These are phyloP conservation scores for Hippocampus mohnikei DNA, from an alignment of 2,113 vertebrate species.

Conservation along the genomic window DNA sequence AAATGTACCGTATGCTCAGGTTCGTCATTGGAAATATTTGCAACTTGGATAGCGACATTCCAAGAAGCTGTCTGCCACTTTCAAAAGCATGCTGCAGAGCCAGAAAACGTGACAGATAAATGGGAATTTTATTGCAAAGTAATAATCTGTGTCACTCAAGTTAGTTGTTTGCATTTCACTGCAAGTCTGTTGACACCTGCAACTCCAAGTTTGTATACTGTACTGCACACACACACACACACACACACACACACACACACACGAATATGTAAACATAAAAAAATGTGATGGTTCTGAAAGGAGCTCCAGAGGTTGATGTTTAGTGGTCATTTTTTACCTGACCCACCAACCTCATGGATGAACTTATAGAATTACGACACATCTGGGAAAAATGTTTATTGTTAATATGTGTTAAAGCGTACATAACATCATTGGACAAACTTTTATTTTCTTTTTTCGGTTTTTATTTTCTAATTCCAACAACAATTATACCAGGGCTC, in stretches of 20 bases:
- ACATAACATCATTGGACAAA: no score
- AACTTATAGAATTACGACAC: no score
- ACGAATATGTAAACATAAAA: no score
- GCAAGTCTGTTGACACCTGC: slow-evolving; percentile 29
- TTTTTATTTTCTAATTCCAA: no score
- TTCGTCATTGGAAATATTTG: slow-evolving; percentile 41
- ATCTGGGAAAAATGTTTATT: no score
- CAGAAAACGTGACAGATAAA: slow-evolving; percentile 19
- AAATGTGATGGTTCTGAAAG: no score
- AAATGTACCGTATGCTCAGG: slow-evolving; percentile 18
- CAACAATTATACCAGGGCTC: no score
- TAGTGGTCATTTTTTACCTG: no score
- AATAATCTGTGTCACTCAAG: not conserved
- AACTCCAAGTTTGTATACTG: slow-evolving; percentile 11
- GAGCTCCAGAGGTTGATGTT: no score
- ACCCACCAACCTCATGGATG: no score
- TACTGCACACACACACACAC: not conserved
- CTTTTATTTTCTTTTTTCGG: no score
- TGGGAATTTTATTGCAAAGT: slow-evolving; percentile 6
- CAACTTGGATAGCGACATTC: slow-evolving; percentile 37
- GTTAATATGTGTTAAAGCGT: no score
- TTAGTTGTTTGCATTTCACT: slow-evolving; percentile 3
- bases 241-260: not conserved
- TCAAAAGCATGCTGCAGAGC: slow-evolving; percentile 44
- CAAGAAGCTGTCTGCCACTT: slow-evolving; percentile 49